These are phyloP conservation scores for Calypte anna DNA, from an alignment of 2,113 vertebrate species.

Conservation along the genomic window DNA sequence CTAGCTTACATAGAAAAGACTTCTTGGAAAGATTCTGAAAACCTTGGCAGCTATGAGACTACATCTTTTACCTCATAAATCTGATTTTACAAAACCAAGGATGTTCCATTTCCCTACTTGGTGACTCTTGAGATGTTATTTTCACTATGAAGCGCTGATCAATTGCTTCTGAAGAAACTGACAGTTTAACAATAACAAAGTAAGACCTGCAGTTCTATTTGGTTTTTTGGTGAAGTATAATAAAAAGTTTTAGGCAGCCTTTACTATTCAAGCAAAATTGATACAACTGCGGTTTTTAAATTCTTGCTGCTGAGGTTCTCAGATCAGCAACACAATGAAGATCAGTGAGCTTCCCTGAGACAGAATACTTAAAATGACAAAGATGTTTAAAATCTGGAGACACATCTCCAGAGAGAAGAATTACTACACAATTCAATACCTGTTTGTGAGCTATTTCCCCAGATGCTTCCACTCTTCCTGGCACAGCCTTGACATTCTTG, in stretches of 20 bases:
- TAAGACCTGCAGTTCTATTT: background rate
- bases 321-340: background rate
- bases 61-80: background rate
- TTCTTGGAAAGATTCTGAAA: background rate
- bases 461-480: background rate
- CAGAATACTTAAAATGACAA: background rate
- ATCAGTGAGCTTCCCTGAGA: background rate
- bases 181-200: background rate
- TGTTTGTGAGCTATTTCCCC: background rate
- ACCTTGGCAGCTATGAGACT: background rate
- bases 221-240: background rate
- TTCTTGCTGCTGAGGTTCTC: background rate
- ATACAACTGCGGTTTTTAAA: background rate
- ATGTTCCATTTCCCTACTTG: background rate
- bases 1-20: background rate
- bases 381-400: background rate
- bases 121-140: background rate
- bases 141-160: background rate
- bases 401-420: background rate
- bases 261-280: background rate
- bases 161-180: background rate
- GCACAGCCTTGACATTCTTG: background rate
- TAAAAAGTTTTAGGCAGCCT: background rate
- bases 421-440: background rate
- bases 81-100: conserved; percentile 5